Conservation (phyloP, 2,797 vertebrate genomes). For the Sebastes taczanowskii region DNA sequence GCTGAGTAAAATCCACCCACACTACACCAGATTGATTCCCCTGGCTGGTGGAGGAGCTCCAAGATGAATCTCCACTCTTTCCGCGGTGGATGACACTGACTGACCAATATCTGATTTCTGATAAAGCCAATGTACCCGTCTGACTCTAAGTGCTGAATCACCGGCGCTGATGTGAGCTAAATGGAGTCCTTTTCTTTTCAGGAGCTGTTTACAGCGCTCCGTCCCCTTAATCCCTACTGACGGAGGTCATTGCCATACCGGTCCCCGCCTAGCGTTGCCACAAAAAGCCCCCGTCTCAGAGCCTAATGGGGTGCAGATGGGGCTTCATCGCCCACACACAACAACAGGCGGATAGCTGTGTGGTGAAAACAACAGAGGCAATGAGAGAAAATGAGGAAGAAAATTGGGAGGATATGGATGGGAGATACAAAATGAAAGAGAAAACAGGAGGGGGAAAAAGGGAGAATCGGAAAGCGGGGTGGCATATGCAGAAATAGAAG, state of each 20-base stretch:
- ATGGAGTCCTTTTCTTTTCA: slow-evolving; percentile 12
- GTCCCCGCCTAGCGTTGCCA: neutral
- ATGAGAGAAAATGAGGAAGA: slow-evolving; percentile 43
- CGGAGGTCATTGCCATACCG: slow-evolving; percentile 27
- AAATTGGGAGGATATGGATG: slow-evolving; percentile 23
- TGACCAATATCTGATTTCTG: slow-evolving; percentile 5
- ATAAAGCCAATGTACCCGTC: neutral
- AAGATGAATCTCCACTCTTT: neutral
- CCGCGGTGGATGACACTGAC: neutral
- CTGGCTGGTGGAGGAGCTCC: neutral
- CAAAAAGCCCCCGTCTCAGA: slow-evolving; percentile 41
- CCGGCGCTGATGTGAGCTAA: neutral
- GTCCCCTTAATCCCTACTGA: slow-evolving; percentile 32
- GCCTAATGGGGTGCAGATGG: slow-evolving; percentile 53
- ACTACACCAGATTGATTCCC: neutral
- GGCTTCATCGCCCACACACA: slow-evolving; percentile 8
- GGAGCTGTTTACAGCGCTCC: slow-evolving; percentile 11
- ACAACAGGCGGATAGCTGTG: slow-evolving; percentile 5
- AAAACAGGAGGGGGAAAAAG: neutral
- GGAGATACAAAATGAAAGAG: slow-evolving; percentile 24
- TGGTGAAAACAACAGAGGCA: slow-evolving; percentile 32
- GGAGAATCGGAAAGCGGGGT: neutral
- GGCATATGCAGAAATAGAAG: slow-evolving; percentile 16
- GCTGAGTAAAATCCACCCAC: slow-evolving; percentile 10
- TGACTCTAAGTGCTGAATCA: slow-evolving; percentile 8